Conservation (phyloP, 1,140 invertebrate genomes). For the Drosophila leontia region DNA sequence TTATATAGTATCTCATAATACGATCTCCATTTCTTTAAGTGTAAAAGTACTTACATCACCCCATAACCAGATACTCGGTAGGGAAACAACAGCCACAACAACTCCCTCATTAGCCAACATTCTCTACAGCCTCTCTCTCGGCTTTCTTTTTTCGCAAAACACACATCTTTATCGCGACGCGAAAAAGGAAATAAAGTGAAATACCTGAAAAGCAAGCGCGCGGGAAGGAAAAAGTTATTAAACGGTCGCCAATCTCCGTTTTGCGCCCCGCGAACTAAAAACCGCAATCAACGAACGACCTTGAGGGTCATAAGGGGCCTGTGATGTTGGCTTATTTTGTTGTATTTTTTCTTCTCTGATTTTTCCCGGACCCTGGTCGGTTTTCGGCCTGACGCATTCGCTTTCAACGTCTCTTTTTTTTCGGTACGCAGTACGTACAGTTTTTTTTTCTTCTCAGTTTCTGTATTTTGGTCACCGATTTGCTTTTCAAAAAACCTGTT, state of each 20-base stretch:
- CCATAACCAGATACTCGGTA: constrained; percentile 5
- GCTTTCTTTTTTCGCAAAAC: constrained; percentile 45
- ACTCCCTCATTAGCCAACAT: constrained; percentile 69
- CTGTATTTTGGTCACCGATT: constrained; percentile 49
- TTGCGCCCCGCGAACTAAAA: constrained; percentile 57
- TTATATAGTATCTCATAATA: neutral
- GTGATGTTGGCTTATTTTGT: constrained; percentile 26
- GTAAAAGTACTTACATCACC: constrained; percentile 29
- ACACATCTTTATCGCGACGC: constrained; percentile 62
- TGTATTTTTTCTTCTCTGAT: constrained; percentile 8
- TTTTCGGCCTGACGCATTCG: constrained; percentile 71
- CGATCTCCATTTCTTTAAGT: neutral
- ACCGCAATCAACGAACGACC: constrained; percentile 79
- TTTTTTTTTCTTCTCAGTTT: constrained; percentile 30
- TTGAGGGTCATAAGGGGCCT: constrained; percentile 61
- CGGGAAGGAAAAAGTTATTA: constrained; percentile 66
- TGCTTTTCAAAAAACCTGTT: constrained; percentile 50
- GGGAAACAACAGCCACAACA: constrained; percentile 34
- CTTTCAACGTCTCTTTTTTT: constrained; percentile 23
- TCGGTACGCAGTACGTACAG: constrained; percentile 44
- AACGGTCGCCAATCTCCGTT: constrained; percentile 54
- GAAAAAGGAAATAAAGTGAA: constrained; percentile 79
- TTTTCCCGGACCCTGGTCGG: constrained; percentile 51
- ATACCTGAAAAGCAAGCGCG: constrained; percentile 54
- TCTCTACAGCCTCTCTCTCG: constrained; percentile 57